A percentile compares a stretch with the other conserved stretches of the same genome.
Evolutionary conservation across 2,888 invertebrate species (phyloP).

Genomic region (Lomographa bimaculata): DNA sequence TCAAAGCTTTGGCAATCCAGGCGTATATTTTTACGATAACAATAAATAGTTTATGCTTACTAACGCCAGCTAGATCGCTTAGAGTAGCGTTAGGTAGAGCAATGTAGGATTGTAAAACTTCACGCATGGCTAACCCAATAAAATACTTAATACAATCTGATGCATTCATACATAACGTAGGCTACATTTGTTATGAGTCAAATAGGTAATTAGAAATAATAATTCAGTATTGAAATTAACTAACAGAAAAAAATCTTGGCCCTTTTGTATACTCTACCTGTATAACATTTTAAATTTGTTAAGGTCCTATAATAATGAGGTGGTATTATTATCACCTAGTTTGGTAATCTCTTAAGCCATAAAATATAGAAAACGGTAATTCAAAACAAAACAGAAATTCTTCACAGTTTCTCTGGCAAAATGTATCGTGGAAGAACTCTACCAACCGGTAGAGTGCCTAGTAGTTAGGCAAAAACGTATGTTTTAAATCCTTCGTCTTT

Average conservation of each 20-base stretch:
- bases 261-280: too few species aligned
- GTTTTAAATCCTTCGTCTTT: too few species aligned
- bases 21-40: conserved; percentile 29
- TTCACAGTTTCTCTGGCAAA: not conserved
- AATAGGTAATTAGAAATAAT: too few species aligned
- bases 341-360: conserved; percentile 1
- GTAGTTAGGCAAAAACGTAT: too few species aligned
- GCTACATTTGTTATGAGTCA: too few species aligned
- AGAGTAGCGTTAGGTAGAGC: conserved; percentile 3
- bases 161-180: too few species aligned
- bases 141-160: not conserved
- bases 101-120: conserved; percentile 15
- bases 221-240: too few species aligned
- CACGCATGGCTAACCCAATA: conserved; percentile 11
- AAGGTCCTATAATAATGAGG: too few species aligned
- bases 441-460: too few species aligned
- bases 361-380: conserved; percentile 20
- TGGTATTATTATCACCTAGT: conserved; percentile 1
- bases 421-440: not conserved
- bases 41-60: conserved; percentile 18
- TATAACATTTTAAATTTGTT: too few species aligned
- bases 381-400: conserved; percentile 13
- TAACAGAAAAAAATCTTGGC: too few species aligned
- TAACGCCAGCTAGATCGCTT: conserved; percentile 5
- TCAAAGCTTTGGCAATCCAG: conserved; percentile 26